Conservation (phyloP, 2,113 vertebrate genomes). For the Calonectris borealis region DNA sequence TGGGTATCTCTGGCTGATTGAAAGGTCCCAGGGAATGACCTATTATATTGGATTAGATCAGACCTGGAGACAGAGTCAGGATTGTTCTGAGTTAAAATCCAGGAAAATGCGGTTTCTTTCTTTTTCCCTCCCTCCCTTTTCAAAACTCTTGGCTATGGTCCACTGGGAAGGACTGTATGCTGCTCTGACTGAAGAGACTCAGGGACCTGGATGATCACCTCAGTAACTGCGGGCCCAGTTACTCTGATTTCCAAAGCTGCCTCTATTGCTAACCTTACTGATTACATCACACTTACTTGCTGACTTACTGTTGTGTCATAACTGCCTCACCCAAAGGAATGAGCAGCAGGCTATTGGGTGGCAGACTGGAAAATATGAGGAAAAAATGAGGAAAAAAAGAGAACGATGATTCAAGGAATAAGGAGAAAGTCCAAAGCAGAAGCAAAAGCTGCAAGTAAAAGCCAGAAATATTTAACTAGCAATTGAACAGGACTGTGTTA, state of each 20-base stretch:
- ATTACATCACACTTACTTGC: neutral
- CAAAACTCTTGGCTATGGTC: neutral
- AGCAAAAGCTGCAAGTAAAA: neutral
- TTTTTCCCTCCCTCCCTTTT: neutral
- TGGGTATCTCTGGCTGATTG: neutral
- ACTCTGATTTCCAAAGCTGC: neutral
- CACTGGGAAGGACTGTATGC: neutral
- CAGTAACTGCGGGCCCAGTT: neutral
- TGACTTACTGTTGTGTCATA: neutral
- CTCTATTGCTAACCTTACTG: neutral
- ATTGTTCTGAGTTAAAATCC: neutral
- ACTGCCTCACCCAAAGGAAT: neutral
- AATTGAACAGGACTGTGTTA: neutral
- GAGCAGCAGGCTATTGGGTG: neutral
- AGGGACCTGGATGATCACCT: neutral
- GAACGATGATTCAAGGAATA: neutral
- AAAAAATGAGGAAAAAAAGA: neutral
- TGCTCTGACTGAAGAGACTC: neutral
- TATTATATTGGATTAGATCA: neutral
- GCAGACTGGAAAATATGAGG: neutral
- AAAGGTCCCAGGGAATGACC: neutral
- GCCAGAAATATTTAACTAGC: neutral
- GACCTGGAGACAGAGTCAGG: neutral
- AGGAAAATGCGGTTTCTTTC: neutral
- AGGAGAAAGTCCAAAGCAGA: neutral